Evolutionary conservation across 2,113 vertebrate genomes (phyloP).

Genomic region (Ailurus styani): DNA sequence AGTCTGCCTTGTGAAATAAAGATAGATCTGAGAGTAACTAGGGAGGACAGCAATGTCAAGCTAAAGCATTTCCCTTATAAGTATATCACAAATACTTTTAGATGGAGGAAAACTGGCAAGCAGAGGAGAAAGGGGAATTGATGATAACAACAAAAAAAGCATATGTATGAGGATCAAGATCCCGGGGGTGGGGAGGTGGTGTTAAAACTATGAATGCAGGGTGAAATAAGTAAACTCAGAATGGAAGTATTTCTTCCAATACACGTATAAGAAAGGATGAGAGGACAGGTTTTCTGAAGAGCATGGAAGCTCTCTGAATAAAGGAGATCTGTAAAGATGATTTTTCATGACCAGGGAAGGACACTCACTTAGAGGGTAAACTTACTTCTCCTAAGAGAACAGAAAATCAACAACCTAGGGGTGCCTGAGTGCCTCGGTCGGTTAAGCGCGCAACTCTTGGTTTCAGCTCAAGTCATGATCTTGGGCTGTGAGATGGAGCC

Average conservation of each 20-base stretch:
- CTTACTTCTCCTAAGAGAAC: background rate
- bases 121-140: background rate
- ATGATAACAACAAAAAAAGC: background rate
- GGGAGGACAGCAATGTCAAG: background rate
- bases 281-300: background rate
- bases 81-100: background rate
- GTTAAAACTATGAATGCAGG: background rate
- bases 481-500: background rate
- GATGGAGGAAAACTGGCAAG: background rate
- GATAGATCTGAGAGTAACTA: background rate
- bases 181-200: too few relatives aligned
- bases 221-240: background rate
- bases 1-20: background rate
- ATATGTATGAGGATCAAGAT: background rate
- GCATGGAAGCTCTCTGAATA: background rate
- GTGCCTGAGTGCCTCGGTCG: background rate
- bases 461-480: background rate
- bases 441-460: background rate
- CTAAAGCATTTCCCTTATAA: background rate
- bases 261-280: background rate
- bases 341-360: background rate
- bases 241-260: background rate
- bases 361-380: background rate
- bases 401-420: background rate
- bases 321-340: background rate